A percentile compares a stretch with the other conserved stretches of the same genome.
phyloP scores from a whole-genome alignment of 2,888 invertebrate genomes.

The Caenorhabditis wallacei region DNA sequence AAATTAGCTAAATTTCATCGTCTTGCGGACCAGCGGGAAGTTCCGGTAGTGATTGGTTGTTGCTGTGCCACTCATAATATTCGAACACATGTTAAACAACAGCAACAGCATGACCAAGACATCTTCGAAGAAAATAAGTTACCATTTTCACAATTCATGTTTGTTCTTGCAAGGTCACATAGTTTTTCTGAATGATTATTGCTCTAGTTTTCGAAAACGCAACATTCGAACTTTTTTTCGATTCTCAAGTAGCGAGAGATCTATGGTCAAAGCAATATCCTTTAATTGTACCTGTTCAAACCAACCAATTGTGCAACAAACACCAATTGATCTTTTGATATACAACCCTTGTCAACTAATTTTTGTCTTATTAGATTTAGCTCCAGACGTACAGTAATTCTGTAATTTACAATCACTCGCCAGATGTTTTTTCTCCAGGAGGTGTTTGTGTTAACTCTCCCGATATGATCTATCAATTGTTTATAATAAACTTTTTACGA shows the following conservation, averaged over 20 bases:
- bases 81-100: conserved; percentile 49
- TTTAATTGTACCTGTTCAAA: neutral
- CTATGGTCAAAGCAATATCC: neutral
- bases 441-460: neutral
- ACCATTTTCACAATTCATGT: neutral
- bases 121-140: neutral
- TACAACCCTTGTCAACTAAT: neutral
- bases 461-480: neutral
- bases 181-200: conserved; percentile 9
- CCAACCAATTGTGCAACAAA: neutral
- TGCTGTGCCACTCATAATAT: conserved; percentile 31
- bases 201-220: conserved; percentile 5
- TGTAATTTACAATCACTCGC: neutral
- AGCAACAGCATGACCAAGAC: conserved; percentile 38
- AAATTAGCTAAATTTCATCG: conserved; percentile 63
- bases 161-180: conserved; percentile 18
- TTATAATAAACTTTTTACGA: neutral
- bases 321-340: neutral
- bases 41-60: conserved; percentile 58
- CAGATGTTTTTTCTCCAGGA: neutral
- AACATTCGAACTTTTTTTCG: conserved; percentile 4
- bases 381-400: neutral
- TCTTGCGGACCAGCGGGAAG: conserved; percentile 57
- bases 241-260: conserved; percentile 30
- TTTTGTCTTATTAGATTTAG: neutral